Conservation (phyloP, 2,888 invertebrate genomes). For the Yponomeuta cagnagella region DNA sequence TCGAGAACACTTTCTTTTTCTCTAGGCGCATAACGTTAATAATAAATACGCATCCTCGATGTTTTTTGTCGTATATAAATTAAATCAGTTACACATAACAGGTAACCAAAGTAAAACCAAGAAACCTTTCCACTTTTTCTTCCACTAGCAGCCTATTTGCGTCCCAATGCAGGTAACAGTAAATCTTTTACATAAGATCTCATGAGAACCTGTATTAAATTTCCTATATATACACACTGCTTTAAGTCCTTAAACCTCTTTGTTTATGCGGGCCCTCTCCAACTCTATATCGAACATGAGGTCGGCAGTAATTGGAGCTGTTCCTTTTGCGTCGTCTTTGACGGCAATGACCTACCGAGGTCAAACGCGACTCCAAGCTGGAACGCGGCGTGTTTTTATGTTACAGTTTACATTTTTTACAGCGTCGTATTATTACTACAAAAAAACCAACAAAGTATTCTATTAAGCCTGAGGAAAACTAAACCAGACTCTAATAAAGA, state of each 20-base stretch:
- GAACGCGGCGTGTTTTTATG: conserved; percentile 37
- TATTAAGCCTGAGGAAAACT: no score
- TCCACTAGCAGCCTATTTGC: no score
- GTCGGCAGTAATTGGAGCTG: conserved; percentile 4
- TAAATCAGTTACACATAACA: no score
- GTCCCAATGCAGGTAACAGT: no score
- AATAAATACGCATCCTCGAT: no score
- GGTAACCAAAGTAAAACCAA: no score
- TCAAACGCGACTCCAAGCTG: conserved; percentile 24
- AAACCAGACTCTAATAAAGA: no score
- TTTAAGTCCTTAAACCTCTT: background rate
- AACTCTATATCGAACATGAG: background rate
- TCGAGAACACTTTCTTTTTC: background rate
- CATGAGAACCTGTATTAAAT: no score
- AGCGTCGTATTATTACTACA: background rate
- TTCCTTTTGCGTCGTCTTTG: conserved; percentile 30
- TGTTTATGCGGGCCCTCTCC: background rate
- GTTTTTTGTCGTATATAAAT: no score
- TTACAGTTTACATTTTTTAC: conserved; percentile 5
- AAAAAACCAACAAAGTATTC: no score
- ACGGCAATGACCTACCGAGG: conserved; percentile 61
- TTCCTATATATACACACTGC: background rate
- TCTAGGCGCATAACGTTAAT: background rate
- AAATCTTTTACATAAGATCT: no score
- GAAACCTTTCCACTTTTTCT: no score